A percentile compares a stretch with the other conserved stretches of the same genome.
Conservation (phyloP, 1,140 invertebrate species). For the Apocrypta bakeri region DNA sequence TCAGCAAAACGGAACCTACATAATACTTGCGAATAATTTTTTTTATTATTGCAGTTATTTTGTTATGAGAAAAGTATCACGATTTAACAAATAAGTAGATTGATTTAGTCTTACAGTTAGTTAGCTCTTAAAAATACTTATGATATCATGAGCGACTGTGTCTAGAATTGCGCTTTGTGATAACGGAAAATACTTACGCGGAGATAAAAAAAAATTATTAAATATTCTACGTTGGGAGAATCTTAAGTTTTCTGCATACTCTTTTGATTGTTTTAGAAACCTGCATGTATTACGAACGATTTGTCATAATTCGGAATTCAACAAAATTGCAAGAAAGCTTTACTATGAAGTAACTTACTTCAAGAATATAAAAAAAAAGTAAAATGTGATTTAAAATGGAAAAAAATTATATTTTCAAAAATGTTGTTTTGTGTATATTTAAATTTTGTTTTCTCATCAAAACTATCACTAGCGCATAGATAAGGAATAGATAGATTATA, state of each 20-base stretch:
- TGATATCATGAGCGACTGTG: conserved; percentile 43
- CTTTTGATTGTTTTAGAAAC: not conserved
- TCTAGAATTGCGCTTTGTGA: conserved; percentile 46
- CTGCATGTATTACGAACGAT: not conserved
- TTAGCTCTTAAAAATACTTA: conserved; percentile 45
- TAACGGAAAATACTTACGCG: conserved; percentile 26
- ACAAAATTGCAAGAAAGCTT: conserved; percentile 1
- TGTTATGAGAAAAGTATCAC: conserved; percentile 40
- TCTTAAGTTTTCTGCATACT: conserved; percentile 6
- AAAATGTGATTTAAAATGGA: conserved; percentile 13
- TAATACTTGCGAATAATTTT: conserved; percentile 33
- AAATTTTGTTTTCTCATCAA: conserved; percentile 18
- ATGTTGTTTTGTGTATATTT: conserved; percentile 39
- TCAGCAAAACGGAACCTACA: conserved; percentile 15
- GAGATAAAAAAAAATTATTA: too few species aligned
- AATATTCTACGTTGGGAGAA: conserved; percentile 6
- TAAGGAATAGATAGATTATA: conserved; percentile 46
- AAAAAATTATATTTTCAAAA: conserved; percentile 30
- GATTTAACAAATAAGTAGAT: conserved; percentile 45
- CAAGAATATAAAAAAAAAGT: conserved; percentile 12
- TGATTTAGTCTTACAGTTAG: conserved; percentile 51
- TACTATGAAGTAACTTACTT: not conserved
- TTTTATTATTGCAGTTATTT: conserved; percentile 48
- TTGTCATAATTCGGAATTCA: conserved; percentile 24
- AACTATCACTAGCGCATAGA: conserved; percentile 42